A percentile compares a stretch with the other conserved stretches of the same genome.
Conservation (phyloP, 2,888 invertebrate species). For the Vandiemenella viatica region DNA sequence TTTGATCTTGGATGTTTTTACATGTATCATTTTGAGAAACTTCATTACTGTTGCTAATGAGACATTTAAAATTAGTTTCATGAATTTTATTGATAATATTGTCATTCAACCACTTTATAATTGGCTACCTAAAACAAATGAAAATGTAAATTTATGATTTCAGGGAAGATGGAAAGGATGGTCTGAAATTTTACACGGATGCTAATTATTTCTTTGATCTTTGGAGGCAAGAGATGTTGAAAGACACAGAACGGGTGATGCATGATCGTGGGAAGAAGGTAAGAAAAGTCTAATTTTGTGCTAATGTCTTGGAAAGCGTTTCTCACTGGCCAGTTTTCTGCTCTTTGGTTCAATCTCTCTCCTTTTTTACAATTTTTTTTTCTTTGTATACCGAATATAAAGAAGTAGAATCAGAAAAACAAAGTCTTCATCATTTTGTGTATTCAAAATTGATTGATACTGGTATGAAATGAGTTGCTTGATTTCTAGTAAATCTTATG, state of each 20-base stretch:
- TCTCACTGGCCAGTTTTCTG: neutral
- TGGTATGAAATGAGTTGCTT: no score
- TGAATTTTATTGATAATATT: neutral
- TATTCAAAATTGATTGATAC: no score
- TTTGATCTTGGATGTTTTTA: no score
- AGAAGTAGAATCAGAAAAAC: no score
- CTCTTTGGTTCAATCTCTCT: neutral
- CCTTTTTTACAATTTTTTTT: neutral
- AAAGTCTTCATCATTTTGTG: no score
- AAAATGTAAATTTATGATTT: neutral
- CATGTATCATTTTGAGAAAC: neutral
- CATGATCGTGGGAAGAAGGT: constrained; percentile 82
- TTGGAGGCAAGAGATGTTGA: constrained; percentile 96
- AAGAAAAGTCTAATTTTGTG: no score
- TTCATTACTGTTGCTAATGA: neutral
- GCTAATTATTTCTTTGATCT: constrained; percentile 99
- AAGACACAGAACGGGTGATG: constrained; percentile 86
- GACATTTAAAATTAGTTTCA: neutral
- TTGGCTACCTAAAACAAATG: neutral
- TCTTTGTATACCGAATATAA: no score
- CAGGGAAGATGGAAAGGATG: constrained; percentile 93
- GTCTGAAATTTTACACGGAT: constrained; percentile 97
- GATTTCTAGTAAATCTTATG: no score
- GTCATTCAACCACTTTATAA: neutral
- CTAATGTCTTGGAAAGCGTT: neutral